These are phyloP conservation scores for Agrilus planipennis DNA, from an alignment of 1,140 invertebrate genomes.

Conservation along the genomic window DNA sequence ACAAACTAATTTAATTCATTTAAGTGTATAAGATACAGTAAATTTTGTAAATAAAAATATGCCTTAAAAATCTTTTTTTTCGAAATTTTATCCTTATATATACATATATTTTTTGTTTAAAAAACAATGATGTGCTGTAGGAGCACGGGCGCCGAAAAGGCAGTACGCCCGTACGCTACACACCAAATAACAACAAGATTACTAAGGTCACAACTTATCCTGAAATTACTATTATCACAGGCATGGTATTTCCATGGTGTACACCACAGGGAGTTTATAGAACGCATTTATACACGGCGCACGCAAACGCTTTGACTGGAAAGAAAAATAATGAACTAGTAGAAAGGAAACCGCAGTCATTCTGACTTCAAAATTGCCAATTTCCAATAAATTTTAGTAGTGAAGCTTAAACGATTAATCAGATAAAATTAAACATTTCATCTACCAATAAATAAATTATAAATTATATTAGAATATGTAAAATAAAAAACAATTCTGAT, in stretches of 20 bases:
- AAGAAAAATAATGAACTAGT: too few relatives aligned
- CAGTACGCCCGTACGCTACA: conserved; percentile 16
- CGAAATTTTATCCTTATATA: conserved; percentile 28
- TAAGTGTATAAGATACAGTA: conserved; percentile 33
- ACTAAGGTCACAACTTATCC: conserved; percentile 41
- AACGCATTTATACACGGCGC: conserved; percentile 16
- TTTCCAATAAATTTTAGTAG: too few relatives aligned
- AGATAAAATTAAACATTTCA: too few relatives aligned
- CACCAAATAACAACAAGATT: conserved; percentile 37
- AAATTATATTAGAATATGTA: too few relatives aligned
- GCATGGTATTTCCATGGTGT: conserved; percentile 29
- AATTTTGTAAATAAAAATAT: conserved; percentile 33
- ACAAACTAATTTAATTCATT: too few relatives aligned
- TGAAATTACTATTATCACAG: conserved; percentile 42
- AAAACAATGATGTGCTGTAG: conserved; percentile 21
- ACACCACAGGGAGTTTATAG: conserved; percentile 17
- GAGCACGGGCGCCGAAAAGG: conserved; percentile 17
- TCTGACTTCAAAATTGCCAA: too few relatives aligned
- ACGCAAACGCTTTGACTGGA: too few relatives aligned
- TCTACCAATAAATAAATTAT: too few relatives aligned
- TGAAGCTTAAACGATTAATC: too few relatives aligned
- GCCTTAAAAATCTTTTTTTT: conserved; percentile 29
- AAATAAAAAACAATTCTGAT: too few relatives aligned
- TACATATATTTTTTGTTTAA: conserved; percentile 36
- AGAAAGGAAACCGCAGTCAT: too few relatives aligned